Percentiles rank a stretch among this genome's conserved stretches.
Conservation (phyloP, 1,140 invertebrate species). For the Conus betulinus region DNA sequence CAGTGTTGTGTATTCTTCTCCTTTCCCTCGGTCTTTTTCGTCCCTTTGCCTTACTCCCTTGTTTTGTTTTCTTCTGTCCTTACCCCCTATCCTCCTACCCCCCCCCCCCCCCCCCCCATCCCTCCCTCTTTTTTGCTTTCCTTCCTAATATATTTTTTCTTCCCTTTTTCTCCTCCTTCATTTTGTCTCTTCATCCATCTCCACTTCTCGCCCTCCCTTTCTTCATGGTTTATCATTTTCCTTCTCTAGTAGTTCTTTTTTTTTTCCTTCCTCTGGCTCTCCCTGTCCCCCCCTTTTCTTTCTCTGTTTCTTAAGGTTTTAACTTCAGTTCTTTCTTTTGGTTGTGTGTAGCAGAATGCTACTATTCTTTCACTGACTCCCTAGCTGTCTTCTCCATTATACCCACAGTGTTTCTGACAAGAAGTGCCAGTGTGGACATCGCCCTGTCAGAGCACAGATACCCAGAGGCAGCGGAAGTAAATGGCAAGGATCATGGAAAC, state of each 20-base stretch:
- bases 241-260: background rate
- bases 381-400: background rate
- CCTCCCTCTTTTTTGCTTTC: background rate
- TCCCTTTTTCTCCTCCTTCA: background rate
- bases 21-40: background rate
- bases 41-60: no score
- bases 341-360: no score
- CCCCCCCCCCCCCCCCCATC: background rate
- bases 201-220: background rate
- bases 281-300: no score
- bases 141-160: background rate
- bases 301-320: no score
- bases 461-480: background rate
- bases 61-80: background rate
- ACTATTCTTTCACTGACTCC: no score
- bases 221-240: background rate
- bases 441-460: slow-evolving; percentile 7
- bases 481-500: background rate
- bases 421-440: slow-evolving; percentile 9
- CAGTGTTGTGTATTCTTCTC: background rate
- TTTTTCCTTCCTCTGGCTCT: no score
- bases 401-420: background rate
- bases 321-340: no score
- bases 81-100: no score
- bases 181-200: background rate